These are phyloP conservation scores for Muscicapa comitata DNA, from an alignment of 2,797 vertebrate genomes.

Conservation along the genomic window DNA sequence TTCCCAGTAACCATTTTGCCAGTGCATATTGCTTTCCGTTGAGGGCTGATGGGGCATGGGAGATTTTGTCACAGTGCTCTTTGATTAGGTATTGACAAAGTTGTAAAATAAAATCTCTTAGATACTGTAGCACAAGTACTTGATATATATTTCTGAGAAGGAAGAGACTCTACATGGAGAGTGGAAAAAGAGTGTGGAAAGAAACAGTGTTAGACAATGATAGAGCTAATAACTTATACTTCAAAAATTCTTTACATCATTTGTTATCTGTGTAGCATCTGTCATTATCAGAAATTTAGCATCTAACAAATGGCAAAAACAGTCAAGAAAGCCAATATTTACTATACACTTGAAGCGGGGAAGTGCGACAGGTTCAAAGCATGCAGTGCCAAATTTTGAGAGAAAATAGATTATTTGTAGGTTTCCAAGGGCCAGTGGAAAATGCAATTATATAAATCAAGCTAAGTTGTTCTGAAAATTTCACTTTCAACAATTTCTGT, in stretches of 20 bases:
- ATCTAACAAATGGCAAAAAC: neutral
- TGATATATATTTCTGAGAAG: neutral
- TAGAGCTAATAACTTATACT: neutral
- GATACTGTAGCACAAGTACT: neutral
- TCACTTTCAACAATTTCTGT: neutral
- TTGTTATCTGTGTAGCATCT: neutral
- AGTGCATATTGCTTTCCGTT: neutral
- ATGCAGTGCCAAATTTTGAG: neutral
- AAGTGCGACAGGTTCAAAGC: neutral
- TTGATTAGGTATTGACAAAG: neutral
- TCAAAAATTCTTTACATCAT: neutral
- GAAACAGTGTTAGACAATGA: neutral
- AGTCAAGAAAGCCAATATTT: neutral
- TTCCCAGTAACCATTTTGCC: neutral
- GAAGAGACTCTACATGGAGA: neutral
- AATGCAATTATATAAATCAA: neutral
- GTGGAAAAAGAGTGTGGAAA: neutral
- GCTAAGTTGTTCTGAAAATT: neutral
- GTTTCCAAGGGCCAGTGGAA: neutral
- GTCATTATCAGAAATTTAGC: neutral
- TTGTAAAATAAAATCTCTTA: neutral
- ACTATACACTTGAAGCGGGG: neutral
- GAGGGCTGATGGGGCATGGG: neutral
- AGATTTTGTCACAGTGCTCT: neutral
- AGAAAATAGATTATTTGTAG: neutral